Percentiles rank a stretch among this genome's conserved stretches.
phyloP scores from a whole-genome alignment of 2,888 invertebrate species.

The Lampropteryx suffumata region DNA sequence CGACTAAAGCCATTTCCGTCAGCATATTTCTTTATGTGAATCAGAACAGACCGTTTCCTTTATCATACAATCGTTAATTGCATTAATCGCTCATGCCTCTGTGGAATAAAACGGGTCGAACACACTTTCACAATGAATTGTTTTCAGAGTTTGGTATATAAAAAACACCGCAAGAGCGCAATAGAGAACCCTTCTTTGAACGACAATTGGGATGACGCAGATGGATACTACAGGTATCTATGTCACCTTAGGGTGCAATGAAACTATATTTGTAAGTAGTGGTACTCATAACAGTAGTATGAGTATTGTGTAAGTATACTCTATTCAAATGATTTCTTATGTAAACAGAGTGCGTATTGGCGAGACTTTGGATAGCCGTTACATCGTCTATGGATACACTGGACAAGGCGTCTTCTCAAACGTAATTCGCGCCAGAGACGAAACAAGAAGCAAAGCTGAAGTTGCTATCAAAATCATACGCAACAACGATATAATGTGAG shows the following conservation, averaged over 20 bases:
- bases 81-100: too few relatives aligned
- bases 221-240: slow-evolving; percentile 95
- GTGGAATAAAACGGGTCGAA: too few relatives aligned
- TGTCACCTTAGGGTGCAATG: too few relatives aligned
- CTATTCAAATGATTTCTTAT: too few relatives aligned
- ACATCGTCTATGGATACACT: slow-evolving; percentile 98
- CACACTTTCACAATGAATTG: slow-evolving; percentile 16
- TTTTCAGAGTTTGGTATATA: slow-evolving; percentile 48
- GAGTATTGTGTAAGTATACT: background rate
- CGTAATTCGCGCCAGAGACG: slow-evolving; percentile 96
- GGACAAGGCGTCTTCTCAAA: slow-evolving; percentile 99
- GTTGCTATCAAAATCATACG: slow-evolving; percentile 99
- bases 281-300: background rate
- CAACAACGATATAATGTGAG: slow-evolving; percentile 93
- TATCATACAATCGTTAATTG: too few relatives aligned
- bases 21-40: too few relatives aligned
- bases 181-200: slow-evolving; percentile 90
- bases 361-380: slow-evolving; percentile 94
- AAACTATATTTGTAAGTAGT: too few relatives aligned
- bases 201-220: slow-evolving; percentile 99
- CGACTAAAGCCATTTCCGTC: too few relatives aligned
- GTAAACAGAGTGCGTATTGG: slow-evolving; percentile 92
- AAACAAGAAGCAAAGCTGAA: slow-evolving; percentile 91
- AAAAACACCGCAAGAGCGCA: slow-evolving; percentile 26
- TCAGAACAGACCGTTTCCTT: too few relatives aligned